Base-by-base conservation (phyloP, 53 echinoderm and acorn worm genomes). In the Holothuria scabra region DNA sequence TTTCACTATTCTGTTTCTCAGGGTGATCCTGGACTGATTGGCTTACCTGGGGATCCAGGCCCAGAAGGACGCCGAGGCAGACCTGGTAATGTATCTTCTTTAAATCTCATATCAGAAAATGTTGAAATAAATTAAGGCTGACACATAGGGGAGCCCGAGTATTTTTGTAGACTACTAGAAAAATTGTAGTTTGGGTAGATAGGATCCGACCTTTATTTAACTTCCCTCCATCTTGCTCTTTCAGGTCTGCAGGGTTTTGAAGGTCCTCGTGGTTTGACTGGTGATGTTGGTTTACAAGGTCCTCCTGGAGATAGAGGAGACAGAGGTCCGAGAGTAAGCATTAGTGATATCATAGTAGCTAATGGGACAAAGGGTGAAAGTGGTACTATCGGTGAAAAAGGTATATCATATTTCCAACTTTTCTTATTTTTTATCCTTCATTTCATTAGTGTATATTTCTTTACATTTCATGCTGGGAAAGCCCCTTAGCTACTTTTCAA, bases 361-460 rank as follows among this genome's bases (percentile, higher is more conserved):
- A 86, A 86, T 58, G 86, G 80, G 14, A 80, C 46, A 25, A 21
- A 14, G 52, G 80, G 86, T 12, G 67, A 56, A 7, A 1, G 1
- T 21, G 80, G 86, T n/a, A 4, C 8, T 61, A 19, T 61, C 8
- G 62, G 62, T 24, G 22, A 24, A 26, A 22, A 13, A 61, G 62
- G 62, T 61, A 26, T 24, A 26, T 22, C 41, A 8, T 41, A 8
- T 41, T 41, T 41, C 6, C 2, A 41, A 8, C 41, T 0, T 41
- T 41, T 8, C 41, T 41, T 10, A 8, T 41, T 41, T 3, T 41
- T 0, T 10, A 0, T 41, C 0, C 41, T 41, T 41, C 10, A 8
- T 41, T 41, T 6, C 0, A 41, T 41, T 10, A 41, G 41, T 41
- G 7, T 4, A 6, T 41, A 41, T 41, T 41, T 41, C 41, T 4